Evolutionary conservation across 2,888 invertebrate species (phyloP), one percentile per base, ranked within the genome.

Genomic region (Limenitis camilla): DNA sequence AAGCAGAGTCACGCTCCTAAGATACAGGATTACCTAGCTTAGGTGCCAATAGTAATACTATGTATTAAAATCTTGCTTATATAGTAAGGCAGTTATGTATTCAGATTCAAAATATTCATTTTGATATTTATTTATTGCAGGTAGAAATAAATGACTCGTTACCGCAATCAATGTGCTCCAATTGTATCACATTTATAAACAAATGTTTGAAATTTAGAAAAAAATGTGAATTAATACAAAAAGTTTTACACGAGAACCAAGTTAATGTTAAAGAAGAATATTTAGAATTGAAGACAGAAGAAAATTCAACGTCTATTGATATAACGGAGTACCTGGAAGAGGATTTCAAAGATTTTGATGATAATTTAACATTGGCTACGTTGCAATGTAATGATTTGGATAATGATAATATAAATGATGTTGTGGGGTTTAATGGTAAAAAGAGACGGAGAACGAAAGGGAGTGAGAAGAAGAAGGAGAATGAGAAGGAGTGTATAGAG

Each of bases 401-500:
- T 10, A 40, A 32, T 11, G 29, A 32, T 27, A 8, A 8, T n/a
- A 29, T 50, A n/a, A 47, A 11, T n/a, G 32, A 41, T 3, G 56
- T 61, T 53, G 45, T 65, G n/a, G n/a, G n/a, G n/a, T 40, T 53
- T 62, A 32, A 58, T 60, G 42, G 50, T 58, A 32, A 68, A 63
- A 29, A 69, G 67, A 56, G 65, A 59, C 41, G 67, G 65, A 58
- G 62, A 61, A 56, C 64, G 60, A 5, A 66, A 48, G 31, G 59
- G 62, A 40, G 61, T 59, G 38, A 64, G 53, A 42, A 66, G 61
- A 53, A 66, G 48, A 61, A 45, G 29, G 67, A 64, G n/a, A 65
- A 61, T 40, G 64, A 56, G 0, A 75, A 69, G 56, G 78, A 80
- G 33, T 72, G 74, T 58, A 75, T 84, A 8, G 76, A 84, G 52